Conservation (phyloP, 1,140 invertebrate species). For the Cylas formicarius region DNA sequence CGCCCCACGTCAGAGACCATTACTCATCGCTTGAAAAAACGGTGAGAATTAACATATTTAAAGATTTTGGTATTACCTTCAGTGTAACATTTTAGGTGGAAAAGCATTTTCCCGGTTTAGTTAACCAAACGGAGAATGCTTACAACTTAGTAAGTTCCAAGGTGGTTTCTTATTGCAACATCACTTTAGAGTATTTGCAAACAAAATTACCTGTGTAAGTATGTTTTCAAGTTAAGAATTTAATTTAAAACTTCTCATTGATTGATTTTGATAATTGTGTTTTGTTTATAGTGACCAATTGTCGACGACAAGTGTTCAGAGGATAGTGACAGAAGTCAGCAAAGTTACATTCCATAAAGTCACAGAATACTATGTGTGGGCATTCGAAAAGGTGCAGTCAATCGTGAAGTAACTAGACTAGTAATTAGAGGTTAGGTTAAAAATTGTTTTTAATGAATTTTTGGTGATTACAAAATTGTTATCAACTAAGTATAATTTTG, state of each 20-base stretch:
- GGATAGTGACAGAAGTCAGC: constrained; percentile 54
- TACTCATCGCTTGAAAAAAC: constrained; percentile 4
- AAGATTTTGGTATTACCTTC: constrained; percentile 1
- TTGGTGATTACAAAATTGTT: too few relatives aligned
- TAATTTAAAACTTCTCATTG: constrained; percentile 1
- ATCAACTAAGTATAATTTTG: too few relatives aligned
- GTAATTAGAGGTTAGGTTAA: background rate
- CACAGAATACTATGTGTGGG: constrained; percentile 60
- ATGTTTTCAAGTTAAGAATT: constrained; percentile 17
- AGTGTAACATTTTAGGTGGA: constrained; percentile 51
- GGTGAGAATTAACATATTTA: constrained; percentile 3
- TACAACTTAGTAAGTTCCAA: constrained; percentile 33
- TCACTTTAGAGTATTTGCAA: constrained; percentile 50
- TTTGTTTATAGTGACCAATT: constrained; percentile 59
- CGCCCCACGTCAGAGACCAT: constrained; percentile 4
- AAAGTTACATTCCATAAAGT: constrained; percentile 57
- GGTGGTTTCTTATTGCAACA: constrained; percentile 32
- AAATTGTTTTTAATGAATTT: too few relatives aligned
- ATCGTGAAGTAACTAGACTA: constrained; percentile 33
- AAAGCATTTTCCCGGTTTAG: constrained; percentile 58
- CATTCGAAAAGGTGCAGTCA: constrained; percentile 59
- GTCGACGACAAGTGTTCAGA: constrained; percentile 65
- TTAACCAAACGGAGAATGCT: constrained; percentile 50
- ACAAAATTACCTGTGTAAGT: constrained; percentile 74
- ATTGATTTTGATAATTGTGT: constrained; percentile 11